phyloP scores from a whole-genome alignment of 2,113 vertebrate genomes.

The Cranoglanis bouderius region DNA sequence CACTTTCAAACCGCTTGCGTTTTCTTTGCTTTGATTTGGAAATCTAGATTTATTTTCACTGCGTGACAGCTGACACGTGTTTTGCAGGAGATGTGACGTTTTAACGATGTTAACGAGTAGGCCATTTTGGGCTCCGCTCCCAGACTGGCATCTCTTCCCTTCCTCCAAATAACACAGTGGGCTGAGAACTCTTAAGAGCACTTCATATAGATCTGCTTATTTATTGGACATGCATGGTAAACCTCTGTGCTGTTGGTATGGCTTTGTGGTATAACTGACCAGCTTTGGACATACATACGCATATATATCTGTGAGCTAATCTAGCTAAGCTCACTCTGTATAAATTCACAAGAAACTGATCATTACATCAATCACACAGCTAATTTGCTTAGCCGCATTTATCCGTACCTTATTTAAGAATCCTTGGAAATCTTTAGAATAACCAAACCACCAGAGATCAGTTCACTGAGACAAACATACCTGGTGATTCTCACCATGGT shows the following conservation, averaged over 20 bases:
- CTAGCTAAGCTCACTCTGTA: background rate
- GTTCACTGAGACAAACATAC: background rate
- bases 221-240: background rate
- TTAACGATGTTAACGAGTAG: conserved; percentile 56
- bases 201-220: background rate
- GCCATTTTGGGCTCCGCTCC: conserved; percentile 42
- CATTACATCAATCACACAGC: background rate
- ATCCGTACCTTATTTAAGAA: background rate
- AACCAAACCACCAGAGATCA: background rate
- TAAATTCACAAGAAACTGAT: background rate
- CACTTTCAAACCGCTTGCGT: conserved; percentile 50
- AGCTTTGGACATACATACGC: background rate
- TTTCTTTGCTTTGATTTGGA: conserved; percentile 64
- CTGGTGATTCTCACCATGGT: background rate
- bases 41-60: conserved; percentile 61
- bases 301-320: background rate
- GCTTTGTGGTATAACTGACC: background rate
- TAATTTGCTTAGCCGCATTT: background rate
- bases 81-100: conserved; percentile 57
- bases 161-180: conserved; percentile 12
- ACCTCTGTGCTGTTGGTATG: background rate
- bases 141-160: conserved; percentile 42
- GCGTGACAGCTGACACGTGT: conserved; percentile 52
- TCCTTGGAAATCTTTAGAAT: background rate
- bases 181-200: background rate